Conservation (phyloP, 2,888 invertebrate species). For the Scaptomyza polygonia region DNA sequence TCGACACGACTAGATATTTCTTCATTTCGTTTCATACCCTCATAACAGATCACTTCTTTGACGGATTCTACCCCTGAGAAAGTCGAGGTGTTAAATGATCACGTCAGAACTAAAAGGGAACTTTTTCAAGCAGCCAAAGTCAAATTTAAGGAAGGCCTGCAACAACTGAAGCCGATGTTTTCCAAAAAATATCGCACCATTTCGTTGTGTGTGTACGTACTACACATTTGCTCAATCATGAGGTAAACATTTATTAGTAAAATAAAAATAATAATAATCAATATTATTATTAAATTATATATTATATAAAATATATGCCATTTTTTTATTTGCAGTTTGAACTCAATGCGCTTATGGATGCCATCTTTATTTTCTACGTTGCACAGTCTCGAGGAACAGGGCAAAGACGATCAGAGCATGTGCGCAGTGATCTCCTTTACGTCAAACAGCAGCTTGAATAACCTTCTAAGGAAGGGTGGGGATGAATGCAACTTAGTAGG, state of each 20-base stretch:
- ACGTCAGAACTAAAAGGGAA: neutral
- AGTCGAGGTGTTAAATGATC: neutral
- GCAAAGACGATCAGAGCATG: conserved; percentile 53
- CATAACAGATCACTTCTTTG: conserved; percentile 44
- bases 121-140: conserved; percentile 28
- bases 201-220: conserved; percentile 44
- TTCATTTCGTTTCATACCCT: no score
- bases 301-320: no score
- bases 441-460: neutral
- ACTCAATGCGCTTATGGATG: conserved; percentile 93
- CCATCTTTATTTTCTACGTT: conserved; percentile 92
- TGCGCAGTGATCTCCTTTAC: conserved; percentile 71
- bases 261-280: no score
- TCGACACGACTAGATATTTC: no score
- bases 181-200: conserved; percentile 49
- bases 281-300: no score
- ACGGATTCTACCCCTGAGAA: conserved; percentile 51
- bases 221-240: conserved; percentile 67
- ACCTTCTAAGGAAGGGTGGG: neutral
- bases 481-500: conserved; percentile 63
- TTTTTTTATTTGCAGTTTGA: conserved; percentile 85
- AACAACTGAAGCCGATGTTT: conserved; percentile 60
- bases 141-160: conserved; percentile 38
- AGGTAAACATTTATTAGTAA: no score
- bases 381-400: conserved; percentile 82